phyloP scores from a whole-genome alignment of 1,140 invertebrate species.

The Sarcophaga peregrina region DNA sequence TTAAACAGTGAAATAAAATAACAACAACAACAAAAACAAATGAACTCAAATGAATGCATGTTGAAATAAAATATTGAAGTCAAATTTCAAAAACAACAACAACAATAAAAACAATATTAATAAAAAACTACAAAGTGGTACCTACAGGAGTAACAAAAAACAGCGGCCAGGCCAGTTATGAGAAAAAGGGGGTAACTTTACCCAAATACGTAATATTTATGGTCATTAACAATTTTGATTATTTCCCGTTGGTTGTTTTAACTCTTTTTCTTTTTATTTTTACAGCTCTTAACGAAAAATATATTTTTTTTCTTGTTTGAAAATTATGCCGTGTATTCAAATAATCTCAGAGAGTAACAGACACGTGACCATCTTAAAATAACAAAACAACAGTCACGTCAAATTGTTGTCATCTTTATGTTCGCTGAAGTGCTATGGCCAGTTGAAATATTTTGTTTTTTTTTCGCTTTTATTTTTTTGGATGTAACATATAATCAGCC shows the following conservation, averaged over 20 bases:
- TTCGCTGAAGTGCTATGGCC: neutral
- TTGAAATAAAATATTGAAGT: neutral
- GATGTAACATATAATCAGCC: neutral
- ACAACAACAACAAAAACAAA: neutral
- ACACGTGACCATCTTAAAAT: slow-evolving; percentile 31
- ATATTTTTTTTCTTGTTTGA: too few relatives aligned
- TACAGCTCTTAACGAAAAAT: too few relatives aligned
- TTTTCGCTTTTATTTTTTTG: too few relatives aligned
- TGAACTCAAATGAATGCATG: neutral
- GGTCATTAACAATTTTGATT: slow-evolving; percentile 38
- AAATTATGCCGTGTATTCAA: too few relatives aligned
- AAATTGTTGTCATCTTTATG: slow-evolving; percentile 37
- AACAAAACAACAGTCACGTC: neutral
- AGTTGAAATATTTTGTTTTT: slow-evolving; percentile 1
- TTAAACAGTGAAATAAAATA: slow-evolving; percentile 24
- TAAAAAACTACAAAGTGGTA: neutral
- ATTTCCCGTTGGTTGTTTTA: neutral
- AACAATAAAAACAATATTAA: neutral
- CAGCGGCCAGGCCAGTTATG: neutral
- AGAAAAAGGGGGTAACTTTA: slow-evolving; percentile 26
- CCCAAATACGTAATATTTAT: neutral
- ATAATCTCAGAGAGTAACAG: neutral
- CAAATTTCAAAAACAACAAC: neutral
- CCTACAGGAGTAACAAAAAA: slow-evolving; percentile 4
- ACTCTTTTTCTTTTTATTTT: too few relatives aligned